Conservation (phyloP, 2,797 vertebrate species). For the Urocyon cinereoargenteus region DNA sequence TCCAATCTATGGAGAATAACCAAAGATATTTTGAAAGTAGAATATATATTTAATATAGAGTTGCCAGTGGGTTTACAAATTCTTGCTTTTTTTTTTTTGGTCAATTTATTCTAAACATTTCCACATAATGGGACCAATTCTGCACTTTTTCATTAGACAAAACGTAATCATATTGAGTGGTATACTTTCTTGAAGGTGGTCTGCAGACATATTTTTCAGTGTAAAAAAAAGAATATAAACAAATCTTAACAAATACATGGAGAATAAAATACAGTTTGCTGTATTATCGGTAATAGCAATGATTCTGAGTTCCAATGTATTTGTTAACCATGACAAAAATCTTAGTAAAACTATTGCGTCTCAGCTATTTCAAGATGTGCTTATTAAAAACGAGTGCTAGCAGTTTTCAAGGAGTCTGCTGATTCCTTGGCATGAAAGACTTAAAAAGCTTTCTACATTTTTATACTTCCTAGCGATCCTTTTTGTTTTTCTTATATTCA, state of each 20-base stretch:
- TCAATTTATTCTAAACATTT: slow-evolving; percentile 26
- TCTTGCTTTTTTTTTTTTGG: neutral
- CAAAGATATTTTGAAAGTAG: neutral
- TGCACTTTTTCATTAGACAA: neutral
- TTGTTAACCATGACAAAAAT: neutral
- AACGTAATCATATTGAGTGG: neutral
- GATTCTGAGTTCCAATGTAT: neutral
- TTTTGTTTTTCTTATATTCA: slow-evolving; percentile 41
- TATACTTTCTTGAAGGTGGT: neutral
- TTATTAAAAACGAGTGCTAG: slow-evolving; percentile 2
- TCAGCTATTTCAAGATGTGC: neutral
- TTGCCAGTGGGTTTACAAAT: neutral
- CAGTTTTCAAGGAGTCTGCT: neutral
- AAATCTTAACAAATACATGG: neutral
- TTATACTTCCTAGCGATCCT: neutral
- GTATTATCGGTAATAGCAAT: neutral
- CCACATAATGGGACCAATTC: neutral
- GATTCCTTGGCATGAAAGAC: neutral
- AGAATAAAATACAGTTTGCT: neutral
- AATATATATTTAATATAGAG: neutral
- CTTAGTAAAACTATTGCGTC: neutral
- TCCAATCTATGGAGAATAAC: neutral
- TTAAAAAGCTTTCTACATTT: slow-evolving; percentile 11
- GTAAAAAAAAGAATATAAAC: neutral
- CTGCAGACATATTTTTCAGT: neutral